Base-by-base conservation (phyloP, 2,797 vertebrate species). In the Acanthurus lineatus region DNA sequence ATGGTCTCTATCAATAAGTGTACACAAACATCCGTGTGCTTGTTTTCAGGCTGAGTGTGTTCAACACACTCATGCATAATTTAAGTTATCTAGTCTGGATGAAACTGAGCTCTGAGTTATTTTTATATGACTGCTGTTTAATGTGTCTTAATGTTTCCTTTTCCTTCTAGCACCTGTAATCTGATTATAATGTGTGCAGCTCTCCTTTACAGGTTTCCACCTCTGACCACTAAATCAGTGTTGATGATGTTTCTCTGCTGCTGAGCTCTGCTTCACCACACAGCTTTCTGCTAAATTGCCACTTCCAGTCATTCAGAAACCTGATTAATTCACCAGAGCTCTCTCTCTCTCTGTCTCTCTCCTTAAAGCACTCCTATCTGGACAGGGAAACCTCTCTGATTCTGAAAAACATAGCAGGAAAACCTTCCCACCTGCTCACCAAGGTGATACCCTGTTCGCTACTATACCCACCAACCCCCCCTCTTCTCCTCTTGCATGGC, bases 371-470 rank as follows among this genome's bases (percentile, higher is more conserved):
- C 95, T 98, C 97, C 94, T 99, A 99, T 97, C 96, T 99, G 97
- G 98, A 99, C 97, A 98, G 96, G 96, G 98, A 99, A 97, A 99
- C 98, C 88, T 99, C 98, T 96, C 97, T 98, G 87, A 97, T 99
- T 97, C 96, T 99, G 96, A 96, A 96, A 98, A 99, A 97, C 96
- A 99, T 99, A 95, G 98, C 98, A 95, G 98, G 98, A 91, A 99
- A 99, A 87, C 98, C 98, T 92, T 96, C 97, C 94, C 97, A 99
- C 95, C 97, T 99, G 96, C 97, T 99, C 97, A 99, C 98, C 93
- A 98, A 99, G 98, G 98, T 99, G 97, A 99, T 88, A 64, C 91
- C 88, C 61, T 88, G 88, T 48, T 76, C 84, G 32, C 61, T 87
- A 81, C 89, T 90, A 77, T 92, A 83, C 80, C n/a, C n/a, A n/a